phyloP scores from a whole-genome alignment of 2,113 vertebrate species.

The Tonatia bakeri region DNA sequence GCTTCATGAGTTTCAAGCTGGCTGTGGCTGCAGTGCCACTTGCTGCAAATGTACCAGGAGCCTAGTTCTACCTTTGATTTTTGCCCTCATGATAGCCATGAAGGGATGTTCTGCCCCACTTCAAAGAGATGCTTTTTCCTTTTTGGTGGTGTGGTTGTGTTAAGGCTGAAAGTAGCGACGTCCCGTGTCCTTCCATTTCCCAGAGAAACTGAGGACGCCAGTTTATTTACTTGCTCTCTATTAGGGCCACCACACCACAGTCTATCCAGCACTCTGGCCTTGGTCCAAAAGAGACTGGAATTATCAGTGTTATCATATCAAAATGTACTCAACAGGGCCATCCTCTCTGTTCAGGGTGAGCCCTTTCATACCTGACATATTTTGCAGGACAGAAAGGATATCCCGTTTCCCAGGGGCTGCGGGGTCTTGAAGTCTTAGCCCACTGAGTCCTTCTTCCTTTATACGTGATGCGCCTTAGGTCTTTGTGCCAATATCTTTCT shows the following conservation, averaged over 20 bases:
- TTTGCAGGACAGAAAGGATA: background rate
- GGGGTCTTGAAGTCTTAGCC: background rate
- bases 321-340: background rate
- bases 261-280: background rate
- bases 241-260: background rate
- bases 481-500: background rate
- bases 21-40: background rate
- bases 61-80: background rate
- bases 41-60: background rate
- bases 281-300: background rate
- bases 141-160: background rate
- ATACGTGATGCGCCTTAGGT: background rate
- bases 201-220: background rate
- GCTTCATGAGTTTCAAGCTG: background rate
- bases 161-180: background rate
- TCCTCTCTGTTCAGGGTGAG: background rate
- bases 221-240: background rate
- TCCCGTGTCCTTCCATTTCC: background rate
- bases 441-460: background rate
- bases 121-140: background rate
- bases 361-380: background rate
- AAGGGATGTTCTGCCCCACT: no score
- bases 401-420: background rate
- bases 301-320: background rate
- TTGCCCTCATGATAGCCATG: accelerated